Base-by-base conservation (phyloP, 2,888 invertebrate genomes). In the Tricholauxania praeusta region DNA sequence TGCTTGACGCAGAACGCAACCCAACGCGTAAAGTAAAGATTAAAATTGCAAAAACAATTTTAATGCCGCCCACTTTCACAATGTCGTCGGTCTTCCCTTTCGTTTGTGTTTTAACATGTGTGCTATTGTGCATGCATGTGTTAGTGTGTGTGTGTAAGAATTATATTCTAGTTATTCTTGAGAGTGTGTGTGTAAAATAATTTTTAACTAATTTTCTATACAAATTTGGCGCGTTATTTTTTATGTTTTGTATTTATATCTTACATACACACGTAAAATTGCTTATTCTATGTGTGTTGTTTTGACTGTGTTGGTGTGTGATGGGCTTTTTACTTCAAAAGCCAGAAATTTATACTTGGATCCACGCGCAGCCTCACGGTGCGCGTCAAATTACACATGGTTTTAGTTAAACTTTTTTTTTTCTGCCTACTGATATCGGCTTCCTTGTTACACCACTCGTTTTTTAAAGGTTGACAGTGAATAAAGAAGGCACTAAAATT, bases 161-260 rank as follows among this genome's bases (percentile, higher is more conserved):
- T 49, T 63, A 73, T 60, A 70, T 73, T n/a, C 32, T 57, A 57
- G 57, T 28, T 57, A 57, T 19, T 59, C 68, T 32, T 67, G 32
- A 74, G 69, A 75, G 77, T 74, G 79, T 69, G 39, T 75, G 76
- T 74, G 78, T 75, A 53, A 80, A 83, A 82, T 82, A 81, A 82
- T 85, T 84, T 85, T 84, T 84, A 85, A 84, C 84, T 85, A 84
- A 84, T 85, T 84, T 84, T 85, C 85, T 84, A 85, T 83, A 85
- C 85, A 85, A 85, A 83, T 84, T 83, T 83, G 82, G 80, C 80
- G 52, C 60, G 55, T 63, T 71, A 48, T 53, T 65, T 72, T 65
- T 71, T 66, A 28, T 47, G 28, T 62, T 66, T 55, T 73, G 62
- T 53, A 48, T 53, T 70, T 32, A 67, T 73, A 76, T 71, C 71